phyloP scores from a whole-genome alignment of 92 coral and sea anemone species.

The Siderastrea siderea region DNA sequence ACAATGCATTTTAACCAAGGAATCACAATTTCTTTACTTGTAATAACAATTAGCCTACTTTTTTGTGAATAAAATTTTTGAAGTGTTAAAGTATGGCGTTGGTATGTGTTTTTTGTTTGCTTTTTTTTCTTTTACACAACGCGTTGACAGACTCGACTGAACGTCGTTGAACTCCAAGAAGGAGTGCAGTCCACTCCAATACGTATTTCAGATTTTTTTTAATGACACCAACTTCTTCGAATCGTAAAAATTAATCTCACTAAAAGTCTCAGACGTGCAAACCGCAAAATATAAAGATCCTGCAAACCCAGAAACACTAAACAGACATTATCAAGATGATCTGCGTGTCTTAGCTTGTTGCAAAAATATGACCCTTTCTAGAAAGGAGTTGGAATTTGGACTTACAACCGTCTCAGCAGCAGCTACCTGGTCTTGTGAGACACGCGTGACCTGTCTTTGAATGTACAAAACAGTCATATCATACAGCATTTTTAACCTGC shows the following conservation, averaged over 20 bases:
- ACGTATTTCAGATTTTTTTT: too few relatives aligned
- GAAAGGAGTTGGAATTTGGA: neutral
- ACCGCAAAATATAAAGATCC: neutral
- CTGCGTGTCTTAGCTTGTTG: neutral
- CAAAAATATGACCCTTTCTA: too few relatives aligned
- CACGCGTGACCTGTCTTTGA: neutral
- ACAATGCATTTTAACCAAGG: neutral
- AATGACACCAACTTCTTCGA: too few relatives aligned
- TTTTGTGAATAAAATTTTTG: conserved; percentile 2
- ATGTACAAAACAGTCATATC: neutral
- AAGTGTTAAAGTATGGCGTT: neutral
- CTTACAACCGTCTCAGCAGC: neutral
- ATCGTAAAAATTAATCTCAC: neutral
- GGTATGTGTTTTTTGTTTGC: neutral
- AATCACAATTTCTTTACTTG: conserved; percentile 7
- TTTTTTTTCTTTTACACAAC: neutral
- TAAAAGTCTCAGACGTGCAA: too few relatives aligned
- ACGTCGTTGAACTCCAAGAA: too few relatives aligned
- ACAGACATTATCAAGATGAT: too few relatives aligned
- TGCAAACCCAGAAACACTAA: neutral
- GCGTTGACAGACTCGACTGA: too few relatives aligned
- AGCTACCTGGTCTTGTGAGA: neutral
- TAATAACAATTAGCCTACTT: neutral
- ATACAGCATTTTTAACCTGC: too few relatives aligned
- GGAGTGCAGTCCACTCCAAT: too few relatives aligned